Base-by-base conservation (phyloP, 1,140 invertebrate species). In the Eriocheir sinensis region DNA sequence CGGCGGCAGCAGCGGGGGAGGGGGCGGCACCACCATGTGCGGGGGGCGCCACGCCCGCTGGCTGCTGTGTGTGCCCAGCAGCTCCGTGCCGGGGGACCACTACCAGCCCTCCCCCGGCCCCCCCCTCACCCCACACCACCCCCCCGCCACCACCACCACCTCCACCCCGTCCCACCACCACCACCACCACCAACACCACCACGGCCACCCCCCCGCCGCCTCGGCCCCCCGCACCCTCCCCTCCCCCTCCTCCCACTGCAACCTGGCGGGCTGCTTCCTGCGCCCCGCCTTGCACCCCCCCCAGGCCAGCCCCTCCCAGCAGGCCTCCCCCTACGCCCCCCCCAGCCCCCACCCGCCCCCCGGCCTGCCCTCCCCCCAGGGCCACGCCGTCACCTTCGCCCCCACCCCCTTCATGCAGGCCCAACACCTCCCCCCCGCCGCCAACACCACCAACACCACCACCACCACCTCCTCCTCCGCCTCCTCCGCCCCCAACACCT, bases 11-110 rank as follows among this genome's bases (percentile, higher is more conserved):
- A 40, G 34, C 83, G 40, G 80, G n/a, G n/a, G n/a, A n/a, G n/a
- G n/a, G n/a, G n/a, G n/a, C n/a, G n/a, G n/a, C 80, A 94, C 93
- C 89, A 95, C 94, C 85, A 93, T 93, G 94, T 95, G 94, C 93
- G 94, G 95, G 89, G 95, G 95, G 60, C 86, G 95, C 72, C 95
- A 95, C 83, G 93, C 95, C 83, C 95, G 95, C 72, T 95, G 95
- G 95, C 93, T 95, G 53, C 95, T 95, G 53, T 95, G 95, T 88
- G 93, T 94, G 90, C 95, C 93, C 83, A 94, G 93, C 41, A 94
- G 88, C 93, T 92, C 93, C 30, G 89, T 94, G 79, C 95, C 95
- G 21, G 94, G 94, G 91, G 94, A 95, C 41, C 94, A 95, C 81
- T 95, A 95, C 94, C 94, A 95, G 80, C 94, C 94, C 94, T 89